Conservation (phyloP, 35 echinoderm and acorn worm genomes). For the Holothuria glaberrima region DNA sequence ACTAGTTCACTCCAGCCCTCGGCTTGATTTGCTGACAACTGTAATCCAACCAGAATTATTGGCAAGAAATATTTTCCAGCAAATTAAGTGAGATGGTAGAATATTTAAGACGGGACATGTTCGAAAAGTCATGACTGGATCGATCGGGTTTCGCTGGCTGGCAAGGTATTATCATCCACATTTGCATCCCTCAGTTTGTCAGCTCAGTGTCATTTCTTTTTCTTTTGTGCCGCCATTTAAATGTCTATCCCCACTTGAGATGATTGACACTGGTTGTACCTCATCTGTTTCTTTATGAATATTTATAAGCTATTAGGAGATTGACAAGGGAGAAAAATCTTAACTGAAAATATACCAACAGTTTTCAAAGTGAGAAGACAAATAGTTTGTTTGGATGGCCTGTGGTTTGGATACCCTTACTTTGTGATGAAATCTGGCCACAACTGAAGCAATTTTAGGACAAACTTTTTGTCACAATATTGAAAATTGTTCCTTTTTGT, state of each 20-base stretch:
- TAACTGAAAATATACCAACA: slow-evolving; percentile 30
- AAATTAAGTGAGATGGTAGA: slow-evolving; percentile 61
- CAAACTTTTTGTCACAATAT: no score
- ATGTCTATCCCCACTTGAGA: slow-evolving; percentile 33
- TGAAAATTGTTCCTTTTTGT: no score
- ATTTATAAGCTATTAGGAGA: slow-evolving; percentile 63
- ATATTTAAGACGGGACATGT: slow-evolving; percentile 55
- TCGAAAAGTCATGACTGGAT: slow-evolving; percentile 57
- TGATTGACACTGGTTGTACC: slow-evolving; percentile 48
- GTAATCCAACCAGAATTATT: slow-evolving; percentile 62
- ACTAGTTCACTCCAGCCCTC: slow-evolving; percentile 59
- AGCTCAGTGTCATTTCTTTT: slow-evolving; percentile 43
- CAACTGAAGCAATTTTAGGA: no score
- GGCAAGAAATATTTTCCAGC: slow-evolving; percentile 58
- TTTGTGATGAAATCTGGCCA: no score
- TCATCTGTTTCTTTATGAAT: slow-evolving; percentile 52
- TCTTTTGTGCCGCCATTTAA: slow-evolving; percentile 15
- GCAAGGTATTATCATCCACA: slow-evolving; percentile 41
- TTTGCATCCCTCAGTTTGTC: slow-evolving; percentile 54
- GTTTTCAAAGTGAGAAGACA: slow-evolving; percentile 31
- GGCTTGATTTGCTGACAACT: slow-evolving; percentile 56
- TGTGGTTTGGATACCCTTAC: slow-evolving; percentile 17
- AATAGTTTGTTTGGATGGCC: slow-evolving; percentile 43
- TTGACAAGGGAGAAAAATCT: slow-evolving; percentile 56
- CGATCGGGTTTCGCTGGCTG: slow-evolving; percentile 51